Evolutionary conservation across 2,888 invertebrate species (phyloP).

Genomic region (Bombylius discolor): DNA sequence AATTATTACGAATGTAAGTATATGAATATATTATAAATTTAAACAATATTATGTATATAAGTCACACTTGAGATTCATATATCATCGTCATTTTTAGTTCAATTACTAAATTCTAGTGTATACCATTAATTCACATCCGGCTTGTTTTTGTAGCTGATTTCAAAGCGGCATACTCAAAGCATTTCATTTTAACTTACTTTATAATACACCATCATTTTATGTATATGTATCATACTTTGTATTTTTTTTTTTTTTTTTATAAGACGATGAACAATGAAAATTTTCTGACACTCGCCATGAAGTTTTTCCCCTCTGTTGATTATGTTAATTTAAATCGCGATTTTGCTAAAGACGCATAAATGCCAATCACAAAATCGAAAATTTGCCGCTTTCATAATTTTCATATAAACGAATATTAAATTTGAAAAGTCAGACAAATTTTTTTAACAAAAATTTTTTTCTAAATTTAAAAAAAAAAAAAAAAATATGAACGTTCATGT

Average conservation of each 20-base stretch:
- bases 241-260: no score
- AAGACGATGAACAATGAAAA: background rate
- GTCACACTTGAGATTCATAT: background rate
- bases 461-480: no score
- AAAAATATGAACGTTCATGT: no score
- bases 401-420: no score
- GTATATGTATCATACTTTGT: no score
- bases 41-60: background rate
- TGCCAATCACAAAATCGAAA: conserved; percentile 2
- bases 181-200: background rate
- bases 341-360: conserved; percentile 5
- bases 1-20: no score
- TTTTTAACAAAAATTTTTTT: no score
- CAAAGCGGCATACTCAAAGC: background rate
- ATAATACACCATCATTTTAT: no score
- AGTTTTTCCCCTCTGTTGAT: conserved; percentile 6
- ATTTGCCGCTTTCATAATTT: no score
- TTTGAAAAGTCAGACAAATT: no score
- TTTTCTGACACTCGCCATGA: background rate
- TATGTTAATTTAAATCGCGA: conserved; percentile 1
- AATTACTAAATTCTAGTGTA: background rate
- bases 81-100: background rate
- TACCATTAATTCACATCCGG: no score
- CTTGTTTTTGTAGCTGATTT: background rate
- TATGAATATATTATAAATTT: no score